Evolutionary conservation across 2,888 invertebrate genomes (phyloP).

Genomic region (Ennomos fuscantarius): DNA sequence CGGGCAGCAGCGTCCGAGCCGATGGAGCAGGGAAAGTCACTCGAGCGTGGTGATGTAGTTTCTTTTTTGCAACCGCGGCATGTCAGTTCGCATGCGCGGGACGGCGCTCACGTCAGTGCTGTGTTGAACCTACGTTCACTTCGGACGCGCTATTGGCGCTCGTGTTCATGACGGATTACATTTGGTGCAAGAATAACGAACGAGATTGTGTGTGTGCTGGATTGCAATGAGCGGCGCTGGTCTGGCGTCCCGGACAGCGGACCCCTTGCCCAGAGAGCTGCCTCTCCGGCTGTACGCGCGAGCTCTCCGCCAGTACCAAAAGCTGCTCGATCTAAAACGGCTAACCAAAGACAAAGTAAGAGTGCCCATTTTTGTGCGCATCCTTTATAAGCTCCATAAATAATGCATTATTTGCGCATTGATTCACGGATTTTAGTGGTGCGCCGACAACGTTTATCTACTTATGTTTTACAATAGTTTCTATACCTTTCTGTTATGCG

Average conservation of each 20-base stretch:
- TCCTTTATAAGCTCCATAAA: constrained; percentile 29
- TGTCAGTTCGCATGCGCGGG: constrained; percentile 73
- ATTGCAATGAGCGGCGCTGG: constrained; percentile 73
- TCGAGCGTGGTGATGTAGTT: constrained; percentile 66
- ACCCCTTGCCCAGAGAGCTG: constrained; percentile 63
- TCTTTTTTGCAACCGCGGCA: constrained; percentile 74
- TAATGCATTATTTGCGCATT: constrained; percentile 34
- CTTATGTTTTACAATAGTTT: constrained; percentile 12
- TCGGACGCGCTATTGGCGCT: constrained; percentile 79
- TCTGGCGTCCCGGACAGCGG: constrained; percentile 68
- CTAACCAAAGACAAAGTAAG: constrained; percentile 83
- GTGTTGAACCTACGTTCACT: constrained; percentile 79
- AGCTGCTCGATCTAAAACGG: constrained; percentile 84
- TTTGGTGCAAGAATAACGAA: constrained; percentile 65
- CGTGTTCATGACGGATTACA: constrained; percentile 54
- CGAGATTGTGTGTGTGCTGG: constrained; percentile 59
- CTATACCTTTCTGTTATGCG: constrained; percentile 21
- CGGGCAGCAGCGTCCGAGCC: constrained; percentile 45
- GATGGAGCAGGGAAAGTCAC: constrained; percentile 73
- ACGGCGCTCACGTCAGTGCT: constrained; percentile 68
- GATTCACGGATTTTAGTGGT: constrained; percentile 29
- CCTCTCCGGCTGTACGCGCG: constrained; percentile 84
- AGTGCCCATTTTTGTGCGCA: constrained; percentile 33
- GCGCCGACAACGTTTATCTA: constrained; percentile 27
- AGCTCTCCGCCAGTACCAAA: constrained; percentile 87